phyloP scores from a whole-genome alignment of 23 tunicate species.

The Clavelina lepadiformis region DNA sequence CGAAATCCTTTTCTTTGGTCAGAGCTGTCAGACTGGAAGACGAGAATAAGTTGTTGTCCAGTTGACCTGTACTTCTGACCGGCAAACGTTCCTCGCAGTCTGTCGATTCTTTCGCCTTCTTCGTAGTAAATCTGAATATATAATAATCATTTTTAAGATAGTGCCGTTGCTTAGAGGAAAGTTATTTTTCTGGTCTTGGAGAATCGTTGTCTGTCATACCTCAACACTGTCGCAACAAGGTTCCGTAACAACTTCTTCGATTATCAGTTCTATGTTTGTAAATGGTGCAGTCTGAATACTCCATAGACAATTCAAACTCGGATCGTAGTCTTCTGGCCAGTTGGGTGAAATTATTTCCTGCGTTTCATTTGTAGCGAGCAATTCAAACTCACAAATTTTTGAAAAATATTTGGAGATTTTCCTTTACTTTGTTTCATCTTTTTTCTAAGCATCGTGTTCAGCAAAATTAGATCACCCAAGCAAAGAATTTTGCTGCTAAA shows the following conservation, averaged over 20 bases:
- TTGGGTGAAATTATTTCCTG: background rate
- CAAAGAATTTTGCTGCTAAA: too few species aligned
- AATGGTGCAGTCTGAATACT: background rate
- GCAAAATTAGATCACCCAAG: too few species aligned
- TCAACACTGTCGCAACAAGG: conserved; percentile 38
- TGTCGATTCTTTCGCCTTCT: background rate
- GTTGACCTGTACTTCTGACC: background rate
- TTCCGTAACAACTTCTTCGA: conserved; percentile 16
- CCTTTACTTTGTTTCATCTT: too few species aligned
- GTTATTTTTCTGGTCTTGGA: too few species aligned
- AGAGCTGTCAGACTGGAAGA: conserved; percentile 1
- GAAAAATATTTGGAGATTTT: background rate
- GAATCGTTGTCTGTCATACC: too few species aligned
- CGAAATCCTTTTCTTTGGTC: conserved; percentile 4
- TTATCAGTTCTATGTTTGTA: background rate
- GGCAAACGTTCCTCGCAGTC: background rate
- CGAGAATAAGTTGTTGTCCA: conserved; percentile 1
- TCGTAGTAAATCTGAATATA: too few species aligned
- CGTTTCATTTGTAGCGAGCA: background rate
- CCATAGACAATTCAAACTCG: background rate
- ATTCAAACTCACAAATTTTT: conserved; percentile 1
- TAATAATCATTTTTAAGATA: too few species aligned
- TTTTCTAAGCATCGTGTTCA: too few species aligned
- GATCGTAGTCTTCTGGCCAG: background rate
- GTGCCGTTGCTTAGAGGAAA: too few species aligned